Evolutionary conservation across 2,888 invertebrate species (phyloP).

Genomic region (Cecidostiba fungosa): DNA sequence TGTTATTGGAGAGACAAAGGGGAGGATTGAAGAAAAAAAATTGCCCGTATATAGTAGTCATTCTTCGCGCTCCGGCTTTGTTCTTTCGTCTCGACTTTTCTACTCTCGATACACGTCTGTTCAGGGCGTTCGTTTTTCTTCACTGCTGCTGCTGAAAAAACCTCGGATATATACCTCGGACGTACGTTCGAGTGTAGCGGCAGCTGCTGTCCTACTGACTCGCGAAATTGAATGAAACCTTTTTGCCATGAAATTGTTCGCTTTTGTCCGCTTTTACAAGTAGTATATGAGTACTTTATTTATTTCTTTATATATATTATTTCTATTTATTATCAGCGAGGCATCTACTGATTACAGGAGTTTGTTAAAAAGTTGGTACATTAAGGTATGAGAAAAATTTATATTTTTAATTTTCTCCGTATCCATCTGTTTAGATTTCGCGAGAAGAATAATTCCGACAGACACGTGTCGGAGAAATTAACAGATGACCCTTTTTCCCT

Average conservation of each 20-base stretch:
- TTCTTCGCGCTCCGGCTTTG: neutral
- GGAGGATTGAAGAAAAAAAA: conserved; percentile 9
- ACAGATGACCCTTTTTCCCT: neutral
- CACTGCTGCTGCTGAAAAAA: neutral
- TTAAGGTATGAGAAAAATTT: neutral
- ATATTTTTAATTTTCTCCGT: neutral
- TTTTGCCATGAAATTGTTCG: neutral
- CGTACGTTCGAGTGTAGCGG: neutral
- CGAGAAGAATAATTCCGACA: neutral
- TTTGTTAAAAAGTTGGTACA: too few species aligned
- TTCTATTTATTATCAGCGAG: neutral
- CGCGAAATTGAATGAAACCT: neutral
- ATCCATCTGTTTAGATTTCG: neutral
- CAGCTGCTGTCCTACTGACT: neutral
- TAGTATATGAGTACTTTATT: neutral
- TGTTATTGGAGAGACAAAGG: neutral
- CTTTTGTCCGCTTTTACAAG: neutral
- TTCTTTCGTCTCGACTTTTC: neutral
- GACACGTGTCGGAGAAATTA: neutral
- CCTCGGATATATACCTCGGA: neutral
- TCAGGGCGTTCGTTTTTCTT: neutral
- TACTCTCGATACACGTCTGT: neutral
- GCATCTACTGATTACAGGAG: too few species aligned
- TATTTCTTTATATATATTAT: neutral
- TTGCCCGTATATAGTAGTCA: neutral